Conservation (phyloP, 1,140 invertebrate species). For the Diorhabda sublineata region DNA sequence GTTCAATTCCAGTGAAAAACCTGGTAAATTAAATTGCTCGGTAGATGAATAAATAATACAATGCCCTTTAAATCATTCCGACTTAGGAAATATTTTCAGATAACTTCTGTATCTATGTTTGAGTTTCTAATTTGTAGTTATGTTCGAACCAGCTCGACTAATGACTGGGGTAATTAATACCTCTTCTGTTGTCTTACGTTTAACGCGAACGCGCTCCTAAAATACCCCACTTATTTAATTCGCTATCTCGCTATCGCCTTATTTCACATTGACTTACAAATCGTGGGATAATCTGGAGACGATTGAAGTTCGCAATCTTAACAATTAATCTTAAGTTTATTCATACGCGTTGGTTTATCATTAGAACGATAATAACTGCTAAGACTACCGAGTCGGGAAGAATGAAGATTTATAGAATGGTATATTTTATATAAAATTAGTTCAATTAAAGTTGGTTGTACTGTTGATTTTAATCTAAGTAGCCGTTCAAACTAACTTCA, state of each 20-base stretch:
- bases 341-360: neutral
- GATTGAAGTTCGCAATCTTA: neutral
- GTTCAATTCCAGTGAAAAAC: no score
- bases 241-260: neutral
- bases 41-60: no score
- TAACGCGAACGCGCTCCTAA: neutral
- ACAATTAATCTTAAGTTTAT: neutral
- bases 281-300: neutral
- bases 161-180: neutral
- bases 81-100: no score
- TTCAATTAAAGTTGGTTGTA: no score
- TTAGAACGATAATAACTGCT: no score
- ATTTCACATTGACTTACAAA: constrained; percentile 3
- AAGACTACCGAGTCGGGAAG: no score
- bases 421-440: no score
- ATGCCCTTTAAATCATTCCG: no score
- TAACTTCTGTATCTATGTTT: neutral
- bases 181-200: neutral
- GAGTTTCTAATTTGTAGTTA: neutral
- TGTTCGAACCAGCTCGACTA: neutral
- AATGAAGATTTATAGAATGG: no score
- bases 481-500: no score
- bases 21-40: no score
- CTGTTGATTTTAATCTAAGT: no score
- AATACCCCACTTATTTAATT: neutral